phyloP scores from a whole-genome alignment of 2,113 vertebrate genomes.

The Monopterus albus region DNA sequence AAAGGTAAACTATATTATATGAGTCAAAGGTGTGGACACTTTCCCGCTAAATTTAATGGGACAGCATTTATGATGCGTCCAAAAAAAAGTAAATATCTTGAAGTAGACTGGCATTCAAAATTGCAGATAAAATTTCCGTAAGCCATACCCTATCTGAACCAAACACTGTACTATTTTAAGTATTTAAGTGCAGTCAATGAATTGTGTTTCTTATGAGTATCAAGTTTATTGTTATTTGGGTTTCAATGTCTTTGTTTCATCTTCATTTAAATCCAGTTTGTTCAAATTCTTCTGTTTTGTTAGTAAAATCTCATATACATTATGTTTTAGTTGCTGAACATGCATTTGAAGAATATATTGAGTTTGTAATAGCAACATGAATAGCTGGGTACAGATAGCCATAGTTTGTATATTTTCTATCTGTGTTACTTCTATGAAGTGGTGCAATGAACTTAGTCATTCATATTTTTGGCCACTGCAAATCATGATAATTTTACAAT shows the following conservation, averaged over 20 bases:
- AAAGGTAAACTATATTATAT: slow-evolving; percentile 9
- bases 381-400: slow-evolving; percentile 25
- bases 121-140: slow-evolving; percentile 14
- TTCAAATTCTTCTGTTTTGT: slow-evolving; percentile 5
- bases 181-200: slow-evolving; percentile 3
- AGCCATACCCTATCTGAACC: slow-evolving; percentile 41
- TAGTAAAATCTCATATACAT: slow-evolving; percentile 1
- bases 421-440: slow-evolving; percentile 73
- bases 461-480: slow-evolving; percentile 23
- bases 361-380: slow-evolving; percentile 37
- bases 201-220: slow-evolving; percentile 15
- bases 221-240: neutral
- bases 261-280: neutral
- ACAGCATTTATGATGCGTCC: slow-evolving; percentile 10
- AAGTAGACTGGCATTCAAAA: slow-evolving; percentile 11
- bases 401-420: slow-evolving; percentile 53
- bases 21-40: too few relatives aligned
- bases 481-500: slow-evolving; percentile 16
- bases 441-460: slow-evolving; percentile 32
- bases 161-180: slow-evolving; percentile 42
- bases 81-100: slow-evolving; percentile 2
- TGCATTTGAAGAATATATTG: slow-evolving; percentile 42
- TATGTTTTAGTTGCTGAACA: slow-evolving; percentile 30
- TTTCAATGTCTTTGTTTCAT: neutral
- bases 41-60: too few relatives aligned